These are phyloP conservation scores for Ladona fulva DNA, from an alignment of 1,140 invertebrate genomes.

Conservation along the genomic window DNA sequence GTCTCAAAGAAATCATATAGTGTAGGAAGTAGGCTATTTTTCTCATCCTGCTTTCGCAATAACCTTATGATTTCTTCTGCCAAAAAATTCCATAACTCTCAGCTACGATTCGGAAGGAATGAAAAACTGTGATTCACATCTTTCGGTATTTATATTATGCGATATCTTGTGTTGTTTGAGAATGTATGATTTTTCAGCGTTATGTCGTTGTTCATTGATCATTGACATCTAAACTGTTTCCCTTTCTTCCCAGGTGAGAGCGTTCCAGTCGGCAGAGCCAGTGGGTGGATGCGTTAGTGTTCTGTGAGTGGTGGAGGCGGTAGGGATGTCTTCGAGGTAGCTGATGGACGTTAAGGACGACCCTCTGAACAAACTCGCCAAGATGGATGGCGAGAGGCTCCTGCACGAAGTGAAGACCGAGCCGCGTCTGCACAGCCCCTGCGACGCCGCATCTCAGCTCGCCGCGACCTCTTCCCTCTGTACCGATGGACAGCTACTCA, in stretches of 20 bases:
- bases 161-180: too few relatives aligned
- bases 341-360: not conserved
- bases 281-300: not conserved
- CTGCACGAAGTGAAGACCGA: conserved; percentile 26
- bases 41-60: too few relatives aligned
- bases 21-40: too few relatives aligned
- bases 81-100: too few relatives aligned
- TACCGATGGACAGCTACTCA: not conserved
- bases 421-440: conserved; percentile 24
- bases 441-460: conserved; percentile 19
- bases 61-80: too few relatives aligned
- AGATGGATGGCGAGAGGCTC: not conserved
- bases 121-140: too few relatives aligned
- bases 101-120: too few relatives aligned
- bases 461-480: not conserved
- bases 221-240: not conserved
- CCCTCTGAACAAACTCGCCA: not conserved
- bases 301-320: not conserved
- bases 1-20: too few relatives aligned
- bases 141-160: too few relatives aligned
- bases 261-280: not conserved
- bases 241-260: not conserved
- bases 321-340: not conserved
- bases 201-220: too few relatives aligned
- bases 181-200: too few relatives aligned